Conservation (phyloP, 2,113 vertebrate species). For the Hymenochirus boettgeri region DNA sequence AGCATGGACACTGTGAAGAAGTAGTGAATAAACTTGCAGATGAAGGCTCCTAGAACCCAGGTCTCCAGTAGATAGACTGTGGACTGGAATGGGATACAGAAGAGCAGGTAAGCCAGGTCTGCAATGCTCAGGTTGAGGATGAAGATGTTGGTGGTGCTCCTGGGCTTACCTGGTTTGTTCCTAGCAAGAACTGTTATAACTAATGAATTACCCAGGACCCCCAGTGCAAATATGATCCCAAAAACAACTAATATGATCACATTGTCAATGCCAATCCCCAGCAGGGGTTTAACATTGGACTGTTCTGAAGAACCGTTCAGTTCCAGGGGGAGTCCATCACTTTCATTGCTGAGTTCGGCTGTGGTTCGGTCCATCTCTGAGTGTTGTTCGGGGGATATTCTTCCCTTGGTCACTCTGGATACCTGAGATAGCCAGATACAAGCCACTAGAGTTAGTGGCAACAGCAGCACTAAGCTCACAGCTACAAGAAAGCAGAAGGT, state of each 20-base stretch:
- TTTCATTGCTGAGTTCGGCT: conserved; percentile 16
- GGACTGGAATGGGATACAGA: conserved; percentile 94
- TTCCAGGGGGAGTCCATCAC: conserved; percentile 23
- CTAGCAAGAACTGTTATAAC: conserved; percentile 89
- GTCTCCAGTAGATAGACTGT: conserved; percentile 84
- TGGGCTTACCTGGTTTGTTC: conserved; percentile 78
- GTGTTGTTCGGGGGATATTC: too few species aligned
- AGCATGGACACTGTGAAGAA: conserved; percentile 96
- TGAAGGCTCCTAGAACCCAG: conserved; percentile 90
- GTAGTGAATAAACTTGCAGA: conserved; percentile 93
- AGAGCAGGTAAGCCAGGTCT: conserved; percentile 91
- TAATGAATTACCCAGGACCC: conserved; percentile 89
- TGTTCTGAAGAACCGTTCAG: neutral
- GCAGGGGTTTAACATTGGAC: conserved; percentile 48
- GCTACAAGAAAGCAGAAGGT: too few species aligned
- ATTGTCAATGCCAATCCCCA: conserved; percentile 82
- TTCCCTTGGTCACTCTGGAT: too few species aligned
- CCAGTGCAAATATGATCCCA: conserved; percentile 82
- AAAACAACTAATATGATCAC: conserved; percentile 83
- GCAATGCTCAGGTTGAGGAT: conserved; percentile 93
- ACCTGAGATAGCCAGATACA: too few species aligned
- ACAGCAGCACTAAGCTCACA: too few species aligned
- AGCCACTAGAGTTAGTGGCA: too few species aligned
- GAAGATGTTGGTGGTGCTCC: conserved; percentile 92
- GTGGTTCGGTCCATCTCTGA: conserved; percentile 21